Evolutionary conservation across 2,797 vertebrate species (phyloP).

Genomic region (Betta splendens): DNA sequence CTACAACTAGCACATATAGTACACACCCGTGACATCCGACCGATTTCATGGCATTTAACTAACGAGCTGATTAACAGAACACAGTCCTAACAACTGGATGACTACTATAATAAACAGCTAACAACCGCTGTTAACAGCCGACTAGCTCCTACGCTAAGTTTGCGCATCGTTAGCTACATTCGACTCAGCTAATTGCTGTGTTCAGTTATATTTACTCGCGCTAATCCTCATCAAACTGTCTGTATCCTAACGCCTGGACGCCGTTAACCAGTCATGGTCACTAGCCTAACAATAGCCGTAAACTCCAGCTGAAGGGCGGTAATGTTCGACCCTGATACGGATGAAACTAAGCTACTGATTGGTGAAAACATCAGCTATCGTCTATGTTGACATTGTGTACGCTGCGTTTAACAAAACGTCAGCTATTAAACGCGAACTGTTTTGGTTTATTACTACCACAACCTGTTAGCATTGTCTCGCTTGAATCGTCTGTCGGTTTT

Average conservation of each 20-base stretch:
- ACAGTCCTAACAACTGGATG: too few species aligned
- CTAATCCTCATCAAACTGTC: not conserved
- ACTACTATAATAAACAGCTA: too few species aligned
- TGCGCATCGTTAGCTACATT: too few species aligned
- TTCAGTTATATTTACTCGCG: not conserved
- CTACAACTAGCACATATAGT: too few species aligned
- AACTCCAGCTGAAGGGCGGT: not conserved
- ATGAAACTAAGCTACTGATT: not conserved
- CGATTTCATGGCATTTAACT: too few species aligned
- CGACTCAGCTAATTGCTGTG: too few species aligned
- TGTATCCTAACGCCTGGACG: not conserved
- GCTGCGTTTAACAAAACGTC: accelerated
- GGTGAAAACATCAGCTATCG: not conserved
- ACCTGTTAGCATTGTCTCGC: not conserved
- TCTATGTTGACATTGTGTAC: not conserved
- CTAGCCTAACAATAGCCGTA: not conserved
- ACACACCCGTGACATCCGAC: too few species aligned
- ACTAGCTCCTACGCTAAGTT: too few species aligned
- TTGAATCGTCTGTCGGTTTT: not conserved
- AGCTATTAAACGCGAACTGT: accelerated
- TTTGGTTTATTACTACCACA: not conserved
- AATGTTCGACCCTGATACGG: not conserved
- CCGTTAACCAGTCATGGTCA: too few species aligned
- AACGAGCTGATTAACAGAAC: too few species aligned
- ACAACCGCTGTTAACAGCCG: too few species aligned